These are phyloP conservation scores for Liposcelis brunnea DNA, from an alignment of 2,888 invertebrate genomes.

Conservation along the genomic window DNA sequence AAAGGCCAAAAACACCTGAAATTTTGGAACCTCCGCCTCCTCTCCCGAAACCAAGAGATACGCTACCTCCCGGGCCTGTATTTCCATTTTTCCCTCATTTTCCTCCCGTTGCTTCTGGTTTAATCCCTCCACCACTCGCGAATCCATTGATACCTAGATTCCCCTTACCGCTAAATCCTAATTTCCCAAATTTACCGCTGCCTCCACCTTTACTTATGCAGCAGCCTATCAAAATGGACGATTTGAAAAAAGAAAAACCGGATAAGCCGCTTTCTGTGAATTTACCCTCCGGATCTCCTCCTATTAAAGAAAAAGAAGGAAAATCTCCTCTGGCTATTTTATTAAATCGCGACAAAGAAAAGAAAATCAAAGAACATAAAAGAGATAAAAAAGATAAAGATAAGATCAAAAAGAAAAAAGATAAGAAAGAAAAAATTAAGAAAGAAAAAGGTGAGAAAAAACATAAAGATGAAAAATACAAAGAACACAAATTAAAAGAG, in stretches of 20 bases:
- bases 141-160: constrained; percentile 34
- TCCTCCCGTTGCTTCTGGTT: constrained; percentile 27
- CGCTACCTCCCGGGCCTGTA: constrained; percentile 17
- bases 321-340: constrained; percentile 3
- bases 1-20: constrained; percentile 4
- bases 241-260: background rate
- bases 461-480: constrained; percentile 14
- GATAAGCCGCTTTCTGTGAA: background rate
- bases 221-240: background rate
- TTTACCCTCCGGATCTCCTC: background rate
- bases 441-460: constrained; percentile 17
- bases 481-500: constrained; percentile 17
- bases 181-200: constrained; percentile 37
- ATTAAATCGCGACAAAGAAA: background rate
- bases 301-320: constrained; percentile 4
- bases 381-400: constrained; percentile 17
- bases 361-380: constrained; percentile 15
- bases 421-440: constrained; percentile 10
- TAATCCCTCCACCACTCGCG: constrained; percentile 30
- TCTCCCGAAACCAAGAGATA: constrained; percentile 21
- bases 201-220: constrained; percentile 28
- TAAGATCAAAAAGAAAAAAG: constrained; percentile 21
- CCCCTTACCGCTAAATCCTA: constrained; percentile 32
- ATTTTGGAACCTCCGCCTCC: constrained; percentile 23
- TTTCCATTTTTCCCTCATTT: constrained; percentile 25